Base-by-base conservation (phyloP, 2,888 invertebrate genomes). In the Caenorhabditis sp. region DNA sequence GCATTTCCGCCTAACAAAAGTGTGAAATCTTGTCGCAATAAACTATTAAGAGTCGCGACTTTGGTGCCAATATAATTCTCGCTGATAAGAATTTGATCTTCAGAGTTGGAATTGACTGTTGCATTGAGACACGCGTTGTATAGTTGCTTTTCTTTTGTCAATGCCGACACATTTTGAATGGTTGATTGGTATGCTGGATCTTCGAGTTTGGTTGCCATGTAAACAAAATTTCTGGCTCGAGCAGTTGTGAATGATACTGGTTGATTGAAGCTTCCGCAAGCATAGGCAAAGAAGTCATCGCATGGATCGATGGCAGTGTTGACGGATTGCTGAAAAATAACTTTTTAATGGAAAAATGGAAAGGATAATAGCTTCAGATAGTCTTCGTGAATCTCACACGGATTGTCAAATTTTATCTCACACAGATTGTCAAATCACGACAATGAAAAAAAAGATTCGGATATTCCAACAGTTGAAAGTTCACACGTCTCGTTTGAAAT, bases 231-330 rank as follows among this genome's bases (percentile, higher is more conserved):
- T 27, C 63, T 50, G 14, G 64, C 72, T 27, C 77, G 72, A 31
- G 79, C 79, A 12, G 72, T 63, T 31, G 68, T 66, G 72, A 80
- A 80, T 0, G 77, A 77, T 12, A 74, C 74, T 31, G 69, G 58
- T 52, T 74, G 65, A 25, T 80, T 67, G 76, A 72, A 81, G 27
- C 62, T 67, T 20, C 81, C 82, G 57, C 85, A 85, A 10, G 84
- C 74, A 64, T 85, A 85, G 5, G 72, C 49, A 75, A 78, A 85
- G 81, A 85, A 85, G 59, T 85, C 83, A 43, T 77, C 65, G 75
- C 85, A 85, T 14, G 85, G 85, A 66, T 84, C 79, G 36, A 73
- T 63, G n/a, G 65, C 50, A 38, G 80, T 64, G 70, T 84, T 70
- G 14, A 78, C 63, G 0, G 78, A 77, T 49, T 70, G 72, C 76